These are phyloP conservation scores for Papilio gigon DNA, from an alignment of 2,888 invertebrate species.

Conservation along the genomic window DNA sequence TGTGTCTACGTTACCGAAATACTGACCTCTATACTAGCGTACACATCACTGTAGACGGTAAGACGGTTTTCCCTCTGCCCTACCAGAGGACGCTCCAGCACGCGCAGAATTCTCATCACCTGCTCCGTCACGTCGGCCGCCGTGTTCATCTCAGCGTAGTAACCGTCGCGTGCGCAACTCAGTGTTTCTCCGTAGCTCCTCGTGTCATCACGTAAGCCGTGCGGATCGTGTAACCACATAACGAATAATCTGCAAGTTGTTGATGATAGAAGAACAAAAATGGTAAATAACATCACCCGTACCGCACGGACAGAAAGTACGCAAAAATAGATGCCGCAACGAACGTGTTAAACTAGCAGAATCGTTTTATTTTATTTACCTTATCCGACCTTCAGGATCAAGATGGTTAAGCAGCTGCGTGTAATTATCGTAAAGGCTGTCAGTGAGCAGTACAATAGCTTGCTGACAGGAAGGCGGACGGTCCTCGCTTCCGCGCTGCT, in stretches of 20 bases:
- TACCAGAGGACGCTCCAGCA: conserved; percentile 72
- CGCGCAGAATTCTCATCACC: conserved; percentile 65
- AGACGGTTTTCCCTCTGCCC: conserved; percentile 63
- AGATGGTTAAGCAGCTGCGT: conserved; percentile 58
- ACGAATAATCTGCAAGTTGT: conserved; percentile 60
- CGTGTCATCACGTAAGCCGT: conserved; percentile 69
- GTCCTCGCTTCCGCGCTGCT: conserved; percentile 51
- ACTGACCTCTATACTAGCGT: conserved; percentile 72
- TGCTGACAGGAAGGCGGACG: conserved; percentile 70
- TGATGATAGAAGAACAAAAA: not conserved
- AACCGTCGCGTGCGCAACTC: conserved; percentile 70
- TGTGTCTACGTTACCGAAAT: too few relatives aligned
- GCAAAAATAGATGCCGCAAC: too few relatives aligned
- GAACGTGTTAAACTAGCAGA: too few relatives aligned
- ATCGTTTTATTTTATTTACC: conserved; percentile 52
- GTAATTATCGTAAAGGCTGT: conserved; percentile 66
- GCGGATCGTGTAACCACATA: conserved; percentile 72
- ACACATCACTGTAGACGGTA: conserved; percentile 69
- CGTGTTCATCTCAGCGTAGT: conserved; percentile 70
- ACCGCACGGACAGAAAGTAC: too few relatives aligned
- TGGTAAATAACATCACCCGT: too few relatives aligned
- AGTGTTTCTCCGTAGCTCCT: conserved; percentile 58
- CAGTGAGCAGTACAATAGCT: conserved; percentile 72
- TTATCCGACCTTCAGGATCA: conserved; percentile 67
- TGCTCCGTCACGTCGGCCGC: conserved; percentile 71